These are phyloP conservation scores for Hyles euphorbiae DNA, from an alignment of 1,140 invertebrate genomes.

Conservation along the genomic window DNA sequence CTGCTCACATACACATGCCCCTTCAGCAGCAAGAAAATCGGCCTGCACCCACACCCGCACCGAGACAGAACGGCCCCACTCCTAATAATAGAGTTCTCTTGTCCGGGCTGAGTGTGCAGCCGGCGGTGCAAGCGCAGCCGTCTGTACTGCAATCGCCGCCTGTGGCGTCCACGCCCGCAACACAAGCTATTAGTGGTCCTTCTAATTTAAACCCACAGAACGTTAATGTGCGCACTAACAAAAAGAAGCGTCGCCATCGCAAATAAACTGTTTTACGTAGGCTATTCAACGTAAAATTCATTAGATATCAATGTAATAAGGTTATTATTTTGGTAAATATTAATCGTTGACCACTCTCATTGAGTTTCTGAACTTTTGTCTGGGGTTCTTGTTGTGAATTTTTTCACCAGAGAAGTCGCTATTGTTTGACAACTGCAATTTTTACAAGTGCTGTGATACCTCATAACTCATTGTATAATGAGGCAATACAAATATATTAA, in stretches of 20 bases:
- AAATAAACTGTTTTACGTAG: conserved; percentile 32
- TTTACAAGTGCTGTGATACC: conserved; percentile 63
- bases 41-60: background rate
- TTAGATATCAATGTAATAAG: conserved; percentile 24
- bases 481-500: conserved; percentile 31
- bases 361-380: conserved; percentile 38
- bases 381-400: conserved; percentile 32
- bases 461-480: conserved; percentile 33
- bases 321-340: conserved; percentile 21
- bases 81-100: conserved; percentile 9
- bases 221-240: conserved; percentile 31
- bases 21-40: background rate
- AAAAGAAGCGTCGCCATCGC: conserved; percentile 53
- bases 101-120: conserved; percentile 9
- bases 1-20: conserved; percentile 3
- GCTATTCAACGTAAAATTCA: conserved; percentile 24
- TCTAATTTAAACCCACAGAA: conserved; percentile 29
- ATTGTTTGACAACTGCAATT: conserved; percentile 49
- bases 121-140: conserved; percentile 13
- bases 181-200: conserved; percentile 24
- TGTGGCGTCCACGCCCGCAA: conserved; percentile 13
- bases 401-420: conserved; percentile 39
- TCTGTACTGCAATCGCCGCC: conserved; percentile 16
- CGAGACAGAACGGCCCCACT: conserved; percentile 14
- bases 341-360: conserved; percentile 34